Conservation (phyloP, 1,140 invertebrate species). For the Diachasmimorpha longicaudata region DNA sequence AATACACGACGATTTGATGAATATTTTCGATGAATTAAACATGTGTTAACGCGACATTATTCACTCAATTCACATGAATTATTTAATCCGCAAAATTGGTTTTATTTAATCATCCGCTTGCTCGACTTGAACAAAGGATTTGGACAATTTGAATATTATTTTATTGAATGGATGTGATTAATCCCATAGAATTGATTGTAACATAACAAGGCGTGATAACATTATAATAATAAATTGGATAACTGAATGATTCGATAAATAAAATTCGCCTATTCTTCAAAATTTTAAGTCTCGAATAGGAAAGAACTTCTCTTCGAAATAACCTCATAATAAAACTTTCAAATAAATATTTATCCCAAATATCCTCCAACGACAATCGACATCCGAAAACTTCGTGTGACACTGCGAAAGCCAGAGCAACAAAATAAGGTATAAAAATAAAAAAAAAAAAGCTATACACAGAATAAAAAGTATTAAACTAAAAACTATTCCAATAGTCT, state of each 20-base stretch:
- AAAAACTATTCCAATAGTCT: constrained; percentile 4
- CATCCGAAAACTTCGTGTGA: neutral
- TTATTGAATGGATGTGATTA: neutral
- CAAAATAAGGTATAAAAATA: neutral
- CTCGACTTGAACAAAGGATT: neutral
- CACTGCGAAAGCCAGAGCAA: neutral
- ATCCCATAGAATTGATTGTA: neutral
- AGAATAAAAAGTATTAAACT: constrained; percentile 1
- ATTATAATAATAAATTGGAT: neutral
- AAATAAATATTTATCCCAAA: neutral
- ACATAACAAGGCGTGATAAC: neutral
- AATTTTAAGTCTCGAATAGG: too few species aligned
- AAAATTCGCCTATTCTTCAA: too few species aligned
- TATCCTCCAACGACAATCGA: neutral
- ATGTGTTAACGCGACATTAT: too few species aligned
- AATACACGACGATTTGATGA: too few species aligned
- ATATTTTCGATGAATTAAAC: too few species aligned
- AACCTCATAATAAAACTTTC: neutral
- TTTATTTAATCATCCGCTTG: neutral
- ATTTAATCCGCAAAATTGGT: neutral
- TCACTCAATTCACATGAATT: too few species aligned
- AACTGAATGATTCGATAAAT: too few species aligned
- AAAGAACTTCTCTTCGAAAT: neutral
- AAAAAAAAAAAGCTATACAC: neutral
- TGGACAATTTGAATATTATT: neutral